These are phyloP conservation scores for Epinotia ramella DNA, from an alignment of 2,888 invertebrate species.

Conservation along the genomic window DNA sequence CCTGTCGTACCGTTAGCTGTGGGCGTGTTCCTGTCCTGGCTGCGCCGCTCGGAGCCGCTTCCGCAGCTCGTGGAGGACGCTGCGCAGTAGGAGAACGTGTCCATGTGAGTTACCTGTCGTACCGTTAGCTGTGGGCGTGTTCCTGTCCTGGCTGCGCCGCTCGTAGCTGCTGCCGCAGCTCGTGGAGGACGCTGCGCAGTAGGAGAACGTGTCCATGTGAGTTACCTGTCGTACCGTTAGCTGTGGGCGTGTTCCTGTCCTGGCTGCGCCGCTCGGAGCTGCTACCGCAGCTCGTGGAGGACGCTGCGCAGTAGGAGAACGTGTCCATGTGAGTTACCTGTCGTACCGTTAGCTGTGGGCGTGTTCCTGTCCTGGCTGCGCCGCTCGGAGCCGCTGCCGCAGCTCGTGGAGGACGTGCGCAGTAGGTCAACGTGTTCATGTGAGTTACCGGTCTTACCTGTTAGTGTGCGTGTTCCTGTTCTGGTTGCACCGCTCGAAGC, in stretches of 20 bases:
- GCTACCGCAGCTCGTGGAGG: slow-evolving; percentile 70
- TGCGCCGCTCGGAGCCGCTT: slow-evolving; percentile 83
- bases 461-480: slow-evolving; percentile 80
- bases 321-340: slow-evolving; percentile 80
- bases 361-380: slow-evolving; percentile 83
- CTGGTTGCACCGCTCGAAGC: slow-evolving; percentile 84
- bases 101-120: slow-evolving; percentile 85
- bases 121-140: slow-evolving; percentile 90
- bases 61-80: slow-evolving; percentile 73
- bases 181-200: slow-evolving; percentile 68
- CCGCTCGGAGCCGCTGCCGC: slow-evolving; percentile 78
- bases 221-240: slow-evolving; percentile 59
- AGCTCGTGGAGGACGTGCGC: slow-evolving; percentile 68
- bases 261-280: slow-evolving; percentile 84
- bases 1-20: slow-evolving; percentile 89
- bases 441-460: slow-evolving; percentile 58
- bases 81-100: slow-evolving; percentile 76
- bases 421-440: slow-evolving; percentile 80
- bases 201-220: slow-evolving; percentile 81
- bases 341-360: slow-evolving; percentile 70
- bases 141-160: slow-evolving; percentile 84
- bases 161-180: slow-evolving; percentile 74
- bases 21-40: slow-evolving; percentile 87
- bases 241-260: slow-evolving; percentile 79
- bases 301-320: slow-evolving; percentile 73